A percentile compares a stretch with the other conserved stretches of the same genome.
These are phyloP conservation scores for Mycalesis mineus DNA, from an alignment of 2,888 invertebrate species.

Conservation along the genomic window DNA sequence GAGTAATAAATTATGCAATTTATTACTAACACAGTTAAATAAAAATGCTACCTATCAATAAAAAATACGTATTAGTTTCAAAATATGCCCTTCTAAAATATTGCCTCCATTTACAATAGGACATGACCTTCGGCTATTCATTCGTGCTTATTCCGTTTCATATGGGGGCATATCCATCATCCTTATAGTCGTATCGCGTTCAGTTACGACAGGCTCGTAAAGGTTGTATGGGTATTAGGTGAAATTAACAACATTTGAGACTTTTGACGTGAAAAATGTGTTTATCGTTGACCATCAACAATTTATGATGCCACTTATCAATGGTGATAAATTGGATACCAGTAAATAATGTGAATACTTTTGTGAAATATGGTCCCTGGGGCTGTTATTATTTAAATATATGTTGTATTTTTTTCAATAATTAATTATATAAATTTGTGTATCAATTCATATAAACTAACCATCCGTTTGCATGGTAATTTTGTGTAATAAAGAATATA, in stretches of 20 bases:
- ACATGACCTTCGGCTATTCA: slow-evolving; percentile 16
- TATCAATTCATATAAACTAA: too few relatives aligned
- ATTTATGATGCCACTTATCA: slow-evolving; percentile 30
- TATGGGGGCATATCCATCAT: slow-evolving; percentile 67
- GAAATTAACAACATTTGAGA: slow-evolving; percentile 72
- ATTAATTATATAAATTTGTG: too few relatives aligned
- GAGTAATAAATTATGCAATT: too few relatives aligned
- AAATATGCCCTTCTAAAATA: background rate
- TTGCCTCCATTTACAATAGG: background rate
- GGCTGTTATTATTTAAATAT: background rate
- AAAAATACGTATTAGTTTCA: background rate
- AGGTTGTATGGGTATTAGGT: slow-evolving; percentile 70
- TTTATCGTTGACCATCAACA: slow-evolving; percentile 46
- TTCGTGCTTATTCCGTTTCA: slow-evolving; percentile 48
- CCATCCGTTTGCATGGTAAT: too few relatives aligned
- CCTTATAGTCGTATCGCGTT: slow-evolving; percentile 66
- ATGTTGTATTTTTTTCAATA: background rate
- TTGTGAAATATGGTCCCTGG: background rate
- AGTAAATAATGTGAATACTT: background rate
- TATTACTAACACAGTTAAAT: too few relatives aligned
- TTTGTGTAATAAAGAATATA: too few relatives aligned
- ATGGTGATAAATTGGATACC: slow-evolving; percentile 16
- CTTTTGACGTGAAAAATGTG: slow-evolving; percentile 67
- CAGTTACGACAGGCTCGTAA: slow-evolving; percentile 64
- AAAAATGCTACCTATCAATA: too few relatives aligned